These are phyloP conservation scores for Zaprionus gabonicus DNA, from an alignment of 1,140 invertebrate species.

Conservation along the genomic window DNA sequence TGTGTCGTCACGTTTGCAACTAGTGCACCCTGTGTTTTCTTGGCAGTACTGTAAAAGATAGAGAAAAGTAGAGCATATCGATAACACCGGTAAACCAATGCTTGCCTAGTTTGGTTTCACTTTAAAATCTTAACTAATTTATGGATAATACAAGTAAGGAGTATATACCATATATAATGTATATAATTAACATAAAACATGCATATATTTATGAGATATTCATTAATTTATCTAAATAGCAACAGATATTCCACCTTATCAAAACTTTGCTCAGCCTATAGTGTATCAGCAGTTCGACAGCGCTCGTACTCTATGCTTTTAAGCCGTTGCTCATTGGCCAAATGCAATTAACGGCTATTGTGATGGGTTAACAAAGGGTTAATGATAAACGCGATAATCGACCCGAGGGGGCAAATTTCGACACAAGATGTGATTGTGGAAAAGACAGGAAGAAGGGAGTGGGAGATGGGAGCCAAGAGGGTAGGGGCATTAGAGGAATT, in stretches of 20 bases:
- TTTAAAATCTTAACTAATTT: too few species aligned
- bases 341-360: slow-evolving; percentile 40
- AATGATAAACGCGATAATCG: slow-evolving; percentile 12
- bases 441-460: not conserved
- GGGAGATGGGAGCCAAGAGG: not conserved
- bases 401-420: slow-evolving; percentile 11
- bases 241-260: not conserved
- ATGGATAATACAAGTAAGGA: too few species aligned
- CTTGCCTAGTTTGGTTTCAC: too few species aligned
- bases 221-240: too few species aligned
- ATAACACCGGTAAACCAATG: not conserved
- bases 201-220: too few species aligned
- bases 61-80: not conserved
- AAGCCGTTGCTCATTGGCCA: slow-evolving; percentile 13
- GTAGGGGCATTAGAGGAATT: not conserved
- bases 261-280: not conserved
- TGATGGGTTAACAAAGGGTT: slow-evolving; percentile 39
- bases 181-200: too few species aligned
- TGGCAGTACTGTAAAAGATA: not conserved
- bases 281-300: not conserved
- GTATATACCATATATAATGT: too few species aligned
- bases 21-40: slow-evolving; percentile 1
- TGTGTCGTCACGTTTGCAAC: slow-evolving; percentile 10
- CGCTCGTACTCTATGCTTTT: not conserved
- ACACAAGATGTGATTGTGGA: slow-evolving; percentile 13